Conservation (phyloP, 1,140 invertebrate genomes). For the Archegozetes longisetosus region DNA sequence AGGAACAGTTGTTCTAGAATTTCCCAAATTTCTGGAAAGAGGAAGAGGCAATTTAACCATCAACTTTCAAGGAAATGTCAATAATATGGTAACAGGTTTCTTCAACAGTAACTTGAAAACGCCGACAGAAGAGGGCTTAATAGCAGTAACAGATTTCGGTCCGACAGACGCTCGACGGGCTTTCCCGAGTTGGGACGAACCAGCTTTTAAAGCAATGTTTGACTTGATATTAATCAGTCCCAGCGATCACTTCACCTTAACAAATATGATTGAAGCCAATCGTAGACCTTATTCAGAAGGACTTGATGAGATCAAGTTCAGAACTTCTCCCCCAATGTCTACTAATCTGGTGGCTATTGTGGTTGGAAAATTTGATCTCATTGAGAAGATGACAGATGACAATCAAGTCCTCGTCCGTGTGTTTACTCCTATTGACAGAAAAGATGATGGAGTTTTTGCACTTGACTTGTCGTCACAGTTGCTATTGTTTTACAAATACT, state of each 20-base stretch:
- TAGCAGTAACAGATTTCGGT: constrained; percentile 1
- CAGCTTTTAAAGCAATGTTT: constrained; percentile 83
- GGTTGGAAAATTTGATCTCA: constrained; percentile 83
- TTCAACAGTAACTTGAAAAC: not conserved
- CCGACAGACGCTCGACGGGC: constrained; percentile 76
- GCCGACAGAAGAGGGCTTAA: not conserved
- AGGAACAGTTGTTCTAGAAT: constrained; percentile 5
- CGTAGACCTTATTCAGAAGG: constrained; percentile 21
- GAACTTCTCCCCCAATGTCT: constrained; percentile 82
- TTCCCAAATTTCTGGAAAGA: not conserved
- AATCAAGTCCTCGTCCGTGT: constrained; percentile 63
- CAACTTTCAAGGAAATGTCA: constrained; percentile 2
- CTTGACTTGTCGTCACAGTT: constrained; percentile 38
- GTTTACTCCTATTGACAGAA: constrained; percentile 78
- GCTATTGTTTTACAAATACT: constrained; percentile 20
- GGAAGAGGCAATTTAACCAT: constrained; percentile 8
- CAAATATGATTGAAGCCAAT: constrained; percentile 57
- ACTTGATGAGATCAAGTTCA: constrained; percentile 51
- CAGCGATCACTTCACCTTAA: constrained; percentile 51
- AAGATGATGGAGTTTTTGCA: constrained; percentile 79
- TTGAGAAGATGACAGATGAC: constrained; percentile 57
- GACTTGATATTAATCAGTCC: constrained; percentile 70
- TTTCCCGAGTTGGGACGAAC: constrained; percentile 97
- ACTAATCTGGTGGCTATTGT: constrained; percentile 84
- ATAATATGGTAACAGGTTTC: not conserved